Evolutionary conservation across 2,888 invertebrate genomes (phyloP).

Genomic region (Seira musarum): DNA sequence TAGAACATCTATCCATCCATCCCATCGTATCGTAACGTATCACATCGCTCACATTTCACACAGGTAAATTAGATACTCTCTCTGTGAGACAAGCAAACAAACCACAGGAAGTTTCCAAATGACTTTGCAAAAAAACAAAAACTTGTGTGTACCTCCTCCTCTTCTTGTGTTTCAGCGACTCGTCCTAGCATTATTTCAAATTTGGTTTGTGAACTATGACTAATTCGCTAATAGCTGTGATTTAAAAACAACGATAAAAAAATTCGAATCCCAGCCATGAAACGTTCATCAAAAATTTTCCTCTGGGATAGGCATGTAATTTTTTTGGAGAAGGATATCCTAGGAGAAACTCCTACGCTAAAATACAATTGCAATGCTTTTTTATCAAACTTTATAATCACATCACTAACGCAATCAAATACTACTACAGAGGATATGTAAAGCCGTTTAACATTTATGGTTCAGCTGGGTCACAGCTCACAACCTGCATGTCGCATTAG

Average conservation of each 20-base stretch:
- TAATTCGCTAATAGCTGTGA: slow-evolving; percentile 23
- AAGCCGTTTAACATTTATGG: no score
- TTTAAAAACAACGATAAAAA: neutral
- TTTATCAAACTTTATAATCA: no score
- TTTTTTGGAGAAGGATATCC: slow-evolving; percentile 2
- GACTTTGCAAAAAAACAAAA: slow-evolving; percentile 53
- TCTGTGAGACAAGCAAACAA: slow-evolving; percentile 45
- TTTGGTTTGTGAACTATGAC: slow-evolving; percentile 38
- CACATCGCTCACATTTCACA: slow-evolving; percentile 29
- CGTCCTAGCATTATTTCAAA: slow-evolving; percentile 16
- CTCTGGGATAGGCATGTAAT: slow-evolving; percentile 3
- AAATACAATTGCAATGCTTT: no score
- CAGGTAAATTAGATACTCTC: slow-evolving; percentile 7
- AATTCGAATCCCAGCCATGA: neutral
- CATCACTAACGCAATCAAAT: no score
- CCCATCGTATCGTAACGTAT: neutral
- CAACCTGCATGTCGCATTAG: no score
- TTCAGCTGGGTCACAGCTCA: no score
- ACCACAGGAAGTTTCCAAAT: slow-evolving; percentile 58
- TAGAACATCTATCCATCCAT: slow-evolving; percentile 10
- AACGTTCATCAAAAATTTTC: neutral
- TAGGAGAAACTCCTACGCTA: neutral
- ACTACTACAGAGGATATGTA: no score
- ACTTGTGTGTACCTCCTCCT: neutral
- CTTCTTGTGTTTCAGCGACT: neutral